Evolutionary conservation across 2,888 invertebrate genomes (phyloP), one percentile per base, ranked within the genome.

Genomic region (Cantharis nigra): DNA sequence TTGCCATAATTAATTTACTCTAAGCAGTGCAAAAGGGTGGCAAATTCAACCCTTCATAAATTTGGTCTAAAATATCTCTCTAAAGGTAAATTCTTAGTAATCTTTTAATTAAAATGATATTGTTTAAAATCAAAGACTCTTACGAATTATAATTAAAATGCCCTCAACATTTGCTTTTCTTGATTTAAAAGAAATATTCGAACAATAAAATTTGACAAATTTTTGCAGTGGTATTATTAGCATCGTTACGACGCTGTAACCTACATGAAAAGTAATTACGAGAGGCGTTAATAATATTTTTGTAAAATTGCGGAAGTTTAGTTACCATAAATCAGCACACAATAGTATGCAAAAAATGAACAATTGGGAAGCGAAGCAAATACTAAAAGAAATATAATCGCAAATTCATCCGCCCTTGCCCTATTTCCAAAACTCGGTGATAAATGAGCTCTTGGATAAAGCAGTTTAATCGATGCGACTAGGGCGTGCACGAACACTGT

Each of bases 391-490:
- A 73, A 70, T 71, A 71, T 71, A 72, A 74, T 74, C 71, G 76
- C 63, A 69, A 75, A 75, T 74, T 78, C 69, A 78, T 78, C 74
- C 72, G 74, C 74, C 78, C 78, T 80, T 80, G 80, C 72, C 76
- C 76, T 72, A 78, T 76, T 74, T 78, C 69, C 72, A 71, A 78
- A 78, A 79, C 71, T 67, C 63, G 70, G 72, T 80, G 78, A 80
- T 80, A 76, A 78, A 80, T 78, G 74, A 73, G 70, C 73, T 67
- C 76, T 74, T 72, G 76, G 71, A 76, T 69, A 70, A 76, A 71
- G 71, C 67, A 69, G 62, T 77, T 74, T 75, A 79, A 80, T 80
- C 80, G 80, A 80, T 80, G 78, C 76, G 79, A 73, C 75, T 78
- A 78, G 80, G 79, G 80, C 80, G 80, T 80, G 78, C 78, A 74